phyloP scores from a whole-genome alignment of 2,113 vertebrate species.

The Heteronetta atricapilla region DNA sequence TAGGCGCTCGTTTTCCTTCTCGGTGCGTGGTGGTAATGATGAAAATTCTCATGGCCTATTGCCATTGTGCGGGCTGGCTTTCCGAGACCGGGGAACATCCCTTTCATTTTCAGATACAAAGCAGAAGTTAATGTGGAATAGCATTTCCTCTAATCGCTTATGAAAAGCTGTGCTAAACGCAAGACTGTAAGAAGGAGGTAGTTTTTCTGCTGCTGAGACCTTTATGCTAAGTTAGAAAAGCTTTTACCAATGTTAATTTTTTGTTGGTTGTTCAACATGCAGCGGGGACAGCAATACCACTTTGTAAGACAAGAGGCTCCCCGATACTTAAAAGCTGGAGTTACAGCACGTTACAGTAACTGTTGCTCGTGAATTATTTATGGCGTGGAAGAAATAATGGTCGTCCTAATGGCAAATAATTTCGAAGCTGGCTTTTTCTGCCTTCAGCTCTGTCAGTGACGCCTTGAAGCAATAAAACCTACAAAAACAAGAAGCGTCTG shows the following conservation, averaged over 20 bases:
- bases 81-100: background rate
- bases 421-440: background rate
- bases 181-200: background rate
- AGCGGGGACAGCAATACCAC: constrained; percentile 10
- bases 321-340: constrained; percentile 11
- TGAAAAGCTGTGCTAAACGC: background rate
- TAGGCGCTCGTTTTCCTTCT: background rate
- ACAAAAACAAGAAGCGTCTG: background rate
- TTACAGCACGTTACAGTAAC: background rate
- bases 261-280: constrained; percentile 33
- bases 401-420: constrained; percentile 15
- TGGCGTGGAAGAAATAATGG: constrained; percentile 9
- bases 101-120: background rate
- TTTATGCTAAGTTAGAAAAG: constrained; percentile 45
- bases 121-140: background rate
- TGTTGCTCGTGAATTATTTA: constrained; percentile 37
- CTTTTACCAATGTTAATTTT: constrained; percentile 41
- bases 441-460: background rate
- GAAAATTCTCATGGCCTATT: background rate
- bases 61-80: background rate
- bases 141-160: background rate
- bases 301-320: constrained; percentile 36
- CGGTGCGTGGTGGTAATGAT: background rate
- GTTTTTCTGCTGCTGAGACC: constrained; percentile 22
- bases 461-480: background rate